phyloP scores from a whole-genome alignment of 2,113 vertebrate genomes.

The Anser cygnoides region DNA sequence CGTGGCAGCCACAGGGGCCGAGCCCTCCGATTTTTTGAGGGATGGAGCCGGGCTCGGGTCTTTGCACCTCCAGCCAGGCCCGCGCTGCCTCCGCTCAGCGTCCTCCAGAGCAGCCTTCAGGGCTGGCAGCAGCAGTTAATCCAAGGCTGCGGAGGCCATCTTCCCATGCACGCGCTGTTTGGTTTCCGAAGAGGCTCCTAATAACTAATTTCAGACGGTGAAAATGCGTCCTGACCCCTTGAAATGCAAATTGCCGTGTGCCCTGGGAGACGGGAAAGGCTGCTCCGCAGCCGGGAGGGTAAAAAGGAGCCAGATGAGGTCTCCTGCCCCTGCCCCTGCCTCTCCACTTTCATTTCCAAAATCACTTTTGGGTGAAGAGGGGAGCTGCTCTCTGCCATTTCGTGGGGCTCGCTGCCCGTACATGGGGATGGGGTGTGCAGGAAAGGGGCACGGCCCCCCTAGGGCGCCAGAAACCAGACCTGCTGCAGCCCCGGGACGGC shows the following conservation, averaged over 20 bases:
- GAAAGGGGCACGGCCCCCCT: not conserved
- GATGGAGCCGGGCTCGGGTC: fast-evolving
- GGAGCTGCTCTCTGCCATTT: not conserved
- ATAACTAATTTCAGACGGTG: not conserved
- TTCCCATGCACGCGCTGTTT: not conserved
- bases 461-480: not conserved
- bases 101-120: not conserved
- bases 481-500: not conserved
- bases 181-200: constrained; percentile 4
- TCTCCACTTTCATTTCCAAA: not conserved
- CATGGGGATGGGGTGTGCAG: fast-evolving
- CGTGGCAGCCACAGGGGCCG: fast-evolving
- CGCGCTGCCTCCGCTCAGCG: fast-evolving
- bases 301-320: not conserved
- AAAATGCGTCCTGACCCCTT: not conserved
- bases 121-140: constrained; percentile 5
- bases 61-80: not conserved
- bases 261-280: constrained; percentile 2
- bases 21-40: not conserved
- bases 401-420: fast-evolving
- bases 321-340: not conserved
- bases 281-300: not conserved
- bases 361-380: not conserved
- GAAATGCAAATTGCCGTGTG: constrained; percentile 36
- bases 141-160: constrained; percentile 3